Percentiles rank a stretch among this genome's conserved stretches.
These are phyloP conservation scores for Pseudoips prasinana DNA, from an alignment of 2,888 invertebrate genomes.

Conservation along the genomic window DNA sequence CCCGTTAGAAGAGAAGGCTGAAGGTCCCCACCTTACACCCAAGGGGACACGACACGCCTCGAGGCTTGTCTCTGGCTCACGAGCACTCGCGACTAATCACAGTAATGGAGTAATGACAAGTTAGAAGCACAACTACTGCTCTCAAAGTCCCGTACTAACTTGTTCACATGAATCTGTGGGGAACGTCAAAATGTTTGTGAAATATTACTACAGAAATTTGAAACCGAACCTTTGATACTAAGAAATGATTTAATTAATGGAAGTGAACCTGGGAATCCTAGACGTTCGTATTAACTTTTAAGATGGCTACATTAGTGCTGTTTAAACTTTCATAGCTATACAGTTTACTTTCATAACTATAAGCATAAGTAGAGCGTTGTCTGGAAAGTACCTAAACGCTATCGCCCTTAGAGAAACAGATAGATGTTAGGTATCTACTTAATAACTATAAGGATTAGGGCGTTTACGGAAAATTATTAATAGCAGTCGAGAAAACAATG, in stretches of 20 bases:
- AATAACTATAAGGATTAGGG: too few species aligned
- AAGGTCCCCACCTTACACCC: conserved; percentile 26
- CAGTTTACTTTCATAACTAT: too few species aligned
- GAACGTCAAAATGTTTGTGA: conserved; percentile 43
- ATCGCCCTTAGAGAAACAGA: too few species aligned
- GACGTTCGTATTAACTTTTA: background rate
- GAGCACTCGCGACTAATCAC: conserved; percentile 55
- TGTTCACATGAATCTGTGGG: conserved; percentile 29
- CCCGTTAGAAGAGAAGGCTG: conserved; percentile 40
- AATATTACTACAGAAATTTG: conserved; percentile 30
- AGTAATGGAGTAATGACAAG: conserved; percentile 73
- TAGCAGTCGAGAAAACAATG: too few species aligned
- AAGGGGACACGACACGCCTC: conserved; percentile 8
- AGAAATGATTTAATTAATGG: conserved; percentile 17
- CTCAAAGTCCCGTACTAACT: conserved; percentile 39
- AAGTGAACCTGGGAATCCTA: background rate
- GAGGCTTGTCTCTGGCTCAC: conserved; percentile 9
- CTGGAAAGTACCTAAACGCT: too few species aligned
- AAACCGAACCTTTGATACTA: conserved; percentile 20
- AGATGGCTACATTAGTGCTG: too few species aligned
- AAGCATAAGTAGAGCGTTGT: too few species aligned
- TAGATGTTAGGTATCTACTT: too few species aligned
- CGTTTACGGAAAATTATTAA: too few species aligned
- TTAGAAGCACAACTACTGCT: conserved; percentile 50
- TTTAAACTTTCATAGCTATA: too few species aligned